Evolutionary conservation across 2,113 vertebrate species (phyloP).

Genomic region (Phylloscopus whistleri): DNA sequence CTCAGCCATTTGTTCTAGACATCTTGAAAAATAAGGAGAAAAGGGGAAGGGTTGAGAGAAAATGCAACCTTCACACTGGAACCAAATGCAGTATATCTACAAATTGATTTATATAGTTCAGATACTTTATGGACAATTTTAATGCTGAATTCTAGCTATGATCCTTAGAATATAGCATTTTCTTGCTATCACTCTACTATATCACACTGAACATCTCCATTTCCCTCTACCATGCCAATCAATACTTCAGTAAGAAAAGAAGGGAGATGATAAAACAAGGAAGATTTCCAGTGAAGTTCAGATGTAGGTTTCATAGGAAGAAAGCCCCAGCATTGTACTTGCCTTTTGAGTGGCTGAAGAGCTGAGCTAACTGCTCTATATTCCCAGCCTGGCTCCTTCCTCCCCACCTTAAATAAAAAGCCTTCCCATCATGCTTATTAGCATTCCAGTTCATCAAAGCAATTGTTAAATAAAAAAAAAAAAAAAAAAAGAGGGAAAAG

Average conservation of each 20-base stretch:
- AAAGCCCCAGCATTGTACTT: neutral
- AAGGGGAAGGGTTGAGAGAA: neutral
- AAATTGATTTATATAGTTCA: neutral
- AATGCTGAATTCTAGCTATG: neutral
- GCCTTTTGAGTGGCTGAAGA: neutral
- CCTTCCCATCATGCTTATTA: constrained; percentile 46
- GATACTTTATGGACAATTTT: neutral
- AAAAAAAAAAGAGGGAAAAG: neutral
- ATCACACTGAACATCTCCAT: neutral
- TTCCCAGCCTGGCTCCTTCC: neutral
- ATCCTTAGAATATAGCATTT: neutral
- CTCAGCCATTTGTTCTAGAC: neutral
- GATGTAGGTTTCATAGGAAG: neutral
- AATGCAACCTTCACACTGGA: neutral
- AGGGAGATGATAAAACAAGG: neutral
- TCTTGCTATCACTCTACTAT: neutral
- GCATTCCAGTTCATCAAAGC: constrained; percentile 62
- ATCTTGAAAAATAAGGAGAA: neutral
- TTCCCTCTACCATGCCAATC: neutral
- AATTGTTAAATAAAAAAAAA: constrained; percentile 1
- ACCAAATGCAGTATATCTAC: neutral
- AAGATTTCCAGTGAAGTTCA: neutral
- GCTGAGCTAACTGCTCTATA: neutral
- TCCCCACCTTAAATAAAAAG: constrained; percentile 29
- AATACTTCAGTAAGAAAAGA: neutral